Percentiles rank a stretch among this genome's conserved stretches.
Evolutionary conservation across 2,888 invertebrate species (phyloP).

Genomic region (Aricia artaxerxes): DNA sequence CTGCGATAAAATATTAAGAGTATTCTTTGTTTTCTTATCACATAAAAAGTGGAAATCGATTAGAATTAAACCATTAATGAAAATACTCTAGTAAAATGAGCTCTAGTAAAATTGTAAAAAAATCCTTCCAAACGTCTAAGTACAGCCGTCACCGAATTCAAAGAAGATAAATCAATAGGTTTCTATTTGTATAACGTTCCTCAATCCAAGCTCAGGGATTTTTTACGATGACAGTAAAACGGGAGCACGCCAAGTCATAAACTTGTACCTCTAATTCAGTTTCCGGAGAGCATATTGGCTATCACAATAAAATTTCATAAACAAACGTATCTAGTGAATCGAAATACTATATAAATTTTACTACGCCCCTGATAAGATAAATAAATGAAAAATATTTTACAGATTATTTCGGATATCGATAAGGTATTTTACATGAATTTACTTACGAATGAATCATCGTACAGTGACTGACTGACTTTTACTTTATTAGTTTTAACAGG

Average conservation of each 20-base stretch:
- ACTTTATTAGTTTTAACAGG: not conserved
- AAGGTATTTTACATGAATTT: not conserved
- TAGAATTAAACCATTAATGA: not conserved
- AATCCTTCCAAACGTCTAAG: not conserved
- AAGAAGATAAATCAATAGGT: conserved; percentile 10
- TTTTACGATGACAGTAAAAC: conserved; percentile 28
- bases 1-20: not conserved
- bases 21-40: not conserved
- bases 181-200: conserved; percentile 2
- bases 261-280: conserved; percentile 34
- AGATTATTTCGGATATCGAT: not conserved
- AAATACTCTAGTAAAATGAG: not conserved
- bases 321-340: conserved; percentile 37
- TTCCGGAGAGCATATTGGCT: conserved; percentile 34
- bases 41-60: not conserved
- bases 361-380: conserved; percentile 30
- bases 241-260: conserved; percentile 34
- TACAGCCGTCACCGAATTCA: not conserved
- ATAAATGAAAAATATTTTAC: not conserved
- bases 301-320: conserved; percentile 37
- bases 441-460: not conserved
- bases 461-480: not conserved
- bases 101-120: not conserved
- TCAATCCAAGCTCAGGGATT: conserved; percentile 14
- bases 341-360: conserved; percentile 38